Base-by-base conservation (phyloP, 1,140 invertebrate species). In the Dendroctonus ponderosae region DNA sequence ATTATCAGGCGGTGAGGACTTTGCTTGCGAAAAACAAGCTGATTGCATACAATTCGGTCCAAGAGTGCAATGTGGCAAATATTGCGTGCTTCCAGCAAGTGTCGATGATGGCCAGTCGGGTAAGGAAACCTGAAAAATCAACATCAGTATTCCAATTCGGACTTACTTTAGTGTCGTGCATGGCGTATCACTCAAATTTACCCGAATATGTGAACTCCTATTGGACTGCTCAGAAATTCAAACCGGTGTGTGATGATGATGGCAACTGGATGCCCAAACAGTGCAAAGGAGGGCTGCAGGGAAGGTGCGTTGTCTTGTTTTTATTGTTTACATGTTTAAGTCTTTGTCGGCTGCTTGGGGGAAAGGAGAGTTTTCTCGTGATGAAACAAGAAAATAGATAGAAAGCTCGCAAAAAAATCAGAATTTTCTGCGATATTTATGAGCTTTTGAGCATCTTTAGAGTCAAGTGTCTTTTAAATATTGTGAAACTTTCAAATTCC, bases 211-310 rank as follows among this genome's bases (percentile, higher is more conserved):
- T 48, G 7, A 12, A 67, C 38, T 65, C 40, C 37, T 65, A 53
- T 26, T 71, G 53, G 51, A 65, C 64, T 5, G 70, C 70, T 5
- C 38, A 57, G 42, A 67, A 72, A 48, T 80, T 80, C 41, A 80
- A 80, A 8, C 78, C 82, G 0, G 77, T 71, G 26, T 86, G 85
- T 68, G 75, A 82, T 63, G 72, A 77, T 26, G 80, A 85, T 71
- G 84, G 83, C 9, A 74, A 73, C 5, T 86, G 79, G 73, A 79
- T 80, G n/a, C 76, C 84, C 5, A 81, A 83, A 63, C 84, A 85
- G 73, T 85, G 84, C 67, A 85, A 84, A 77, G 83, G 83, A 26
- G 83, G 84, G 70, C 76, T 81, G 60, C 81, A 73, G 46, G 83
- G 84, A 74, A 80, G 82, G 83, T 83, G 78, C 7, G n/a, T 46